These are phyloP conservation scores for Chondrilla cf. caribensis DNA, from an alignment of 37 sponge, comb jelly and placozoan species.

Conservation along the genomic window DNA sequence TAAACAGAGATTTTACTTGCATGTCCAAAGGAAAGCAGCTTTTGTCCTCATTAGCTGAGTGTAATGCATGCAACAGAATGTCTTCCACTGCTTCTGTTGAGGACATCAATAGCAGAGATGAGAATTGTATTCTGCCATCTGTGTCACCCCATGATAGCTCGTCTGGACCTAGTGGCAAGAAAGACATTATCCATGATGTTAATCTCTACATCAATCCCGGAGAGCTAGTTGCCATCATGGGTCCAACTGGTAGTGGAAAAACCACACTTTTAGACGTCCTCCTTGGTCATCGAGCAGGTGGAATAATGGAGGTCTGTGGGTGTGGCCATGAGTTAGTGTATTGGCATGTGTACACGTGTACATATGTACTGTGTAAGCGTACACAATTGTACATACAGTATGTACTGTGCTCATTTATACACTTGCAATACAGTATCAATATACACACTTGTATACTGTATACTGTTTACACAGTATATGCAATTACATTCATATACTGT, in stretches of 20 bases:
- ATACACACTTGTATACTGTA: too few species aligned
- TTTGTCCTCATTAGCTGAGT: not conserved
- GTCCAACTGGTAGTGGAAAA: conserved; percentile 80
- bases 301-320: conserved; percentile 37
- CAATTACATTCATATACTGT: too few species aligned
- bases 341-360: not conserved
- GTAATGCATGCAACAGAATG: not conserved
- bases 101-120: too few species aligned
- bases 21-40: not conserved
- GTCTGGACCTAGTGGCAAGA: not conserved
- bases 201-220: conserved; percentile 79
- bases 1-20: not conserved
- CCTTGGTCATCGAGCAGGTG: conserved; percentile 34
- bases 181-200: conserved; percentile 50
- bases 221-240: conserved; percentile 81
- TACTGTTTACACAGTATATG: too few species aligned
- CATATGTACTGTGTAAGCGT: not conserved
- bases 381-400: too few species aligned
- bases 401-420: not conserved
- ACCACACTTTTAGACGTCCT: conserved; percentile 75
- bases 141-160: not conserved
- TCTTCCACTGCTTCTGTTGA: not conserved
- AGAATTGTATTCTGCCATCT: too few species aligned
- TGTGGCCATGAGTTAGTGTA: too few species aligned
- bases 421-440: not conserved